Base-by-base conservation (phyloP, 2,888 invertebrate species). In the Drosophila incognita region DNA sequence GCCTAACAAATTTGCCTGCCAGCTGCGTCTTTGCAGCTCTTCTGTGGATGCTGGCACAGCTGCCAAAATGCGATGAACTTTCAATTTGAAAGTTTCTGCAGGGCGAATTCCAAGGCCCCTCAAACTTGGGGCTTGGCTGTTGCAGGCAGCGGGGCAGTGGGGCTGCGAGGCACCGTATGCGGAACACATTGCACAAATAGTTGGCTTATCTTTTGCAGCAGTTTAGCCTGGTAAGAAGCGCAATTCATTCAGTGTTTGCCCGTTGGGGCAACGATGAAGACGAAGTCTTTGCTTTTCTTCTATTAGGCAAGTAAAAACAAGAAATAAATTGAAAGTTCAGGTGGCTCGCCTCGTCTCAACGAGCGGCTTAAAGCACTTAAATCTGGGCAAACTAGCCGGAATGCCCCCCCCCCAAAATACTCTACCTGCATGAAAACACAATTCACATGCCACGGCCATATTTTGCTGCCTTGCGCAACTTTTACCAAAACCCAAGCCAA, bases 311-410 rank as follows among this genome's bases (percentile, higher is more conserved):
- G 64, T 74, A 68, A 82, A 87, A 85, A 73, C 81, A 87, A 74
- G 72, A 80, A 74, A 80, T 87, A 83, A 86, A 86, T 84, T 86
- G 88, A 78, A 86, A 83, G 65, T 76, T 77, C 83, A 87, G 88
- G 86, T 88, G 74, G 68, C 61, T 5, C n/a, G 4, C 33, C 15
- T n/a, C 15, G 7, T 48, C 54, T 11, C 24, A 27, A 15, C 53
- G 64, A 70, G n/a, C 54, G 40, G 15, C 85, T 88, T 83, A 61
- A 86, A 83, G 80, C 70, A 61, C 40, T 71, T 74, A 61, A 71
- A 46, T 54, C 77, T 66, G 75, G 42, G 33, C 46, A 27, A 31
- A 36, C 42, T 62, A 40, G 13, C 73, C 15, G 24, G 4, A 46
- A 46, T 24, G 15, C 1, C 8, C 1, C 1, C 15, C 15, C 10